These are phyloP conservation scores for Stenodera caucasica DNA, from an alignment of 2,888 invertebrate genomes.

Conservation along the genomic window DNA sequence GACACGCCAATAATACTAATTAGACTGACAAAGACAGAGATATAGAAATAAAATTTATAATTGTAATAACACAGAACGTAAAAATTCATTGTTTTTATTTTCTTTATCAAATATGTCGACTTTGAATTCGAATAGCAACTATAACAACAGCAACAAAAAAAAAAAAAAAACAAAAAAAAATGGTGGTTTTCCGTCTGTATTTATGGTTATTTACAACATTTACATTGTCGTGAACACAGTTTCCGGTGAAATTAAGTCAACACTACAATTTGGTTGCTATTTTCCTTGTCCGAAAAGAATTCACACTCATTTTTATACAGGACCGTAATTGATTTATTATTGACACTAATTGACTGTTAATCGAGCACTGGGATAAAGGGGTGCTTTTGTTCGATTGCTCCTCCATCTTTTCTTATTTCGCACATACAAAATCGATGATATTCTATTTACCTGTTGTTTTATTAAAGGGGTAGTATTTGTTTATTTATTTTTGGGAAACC, in stretches of 20 bases:
- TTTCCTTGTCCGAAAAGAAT: no score
- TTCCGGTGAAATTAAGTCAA: conserved; percentile 43
- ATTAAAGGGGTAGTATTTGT: not conserved
- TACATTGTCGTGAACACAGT: conserved; percentile 35
- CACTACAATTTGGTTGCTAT: conserved; percentile 28
- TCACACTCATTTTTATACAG: not conserved
- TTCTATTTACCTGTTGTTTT: not conserved
- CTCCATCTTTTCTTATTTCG: not conserved
- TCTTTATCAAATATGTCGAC: not conserved
- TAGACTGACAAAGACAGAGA: not conserved
- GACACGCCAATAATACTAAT: conserved; percentile 25
- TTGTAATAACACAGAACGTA: not conserved
- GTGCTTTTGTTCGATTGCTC: not conserved
- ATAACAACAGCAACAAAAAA: no score
- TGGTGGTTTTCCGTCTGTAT: conserved; percentile 39
- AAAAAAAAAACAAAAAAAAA: not conserved
- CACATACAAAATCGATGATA: not conserved
- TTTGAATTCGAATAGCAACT: no score
- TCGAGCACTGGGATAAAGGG: no score
- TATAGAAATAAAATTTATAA: not conserved
- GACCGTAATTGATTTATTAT: no score
- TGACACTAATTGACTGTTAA: no score
- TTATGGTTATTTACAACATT: conserved; percentile 45
- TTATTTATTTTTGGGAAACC: not conserved
- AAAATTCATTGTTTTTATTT: not conserved